These are phyloP conservation scores for Arnoldichthys spilopterus DNA, from an alignment of 2,797 vertebrate species.

Conservation along the genomic window DNA sequence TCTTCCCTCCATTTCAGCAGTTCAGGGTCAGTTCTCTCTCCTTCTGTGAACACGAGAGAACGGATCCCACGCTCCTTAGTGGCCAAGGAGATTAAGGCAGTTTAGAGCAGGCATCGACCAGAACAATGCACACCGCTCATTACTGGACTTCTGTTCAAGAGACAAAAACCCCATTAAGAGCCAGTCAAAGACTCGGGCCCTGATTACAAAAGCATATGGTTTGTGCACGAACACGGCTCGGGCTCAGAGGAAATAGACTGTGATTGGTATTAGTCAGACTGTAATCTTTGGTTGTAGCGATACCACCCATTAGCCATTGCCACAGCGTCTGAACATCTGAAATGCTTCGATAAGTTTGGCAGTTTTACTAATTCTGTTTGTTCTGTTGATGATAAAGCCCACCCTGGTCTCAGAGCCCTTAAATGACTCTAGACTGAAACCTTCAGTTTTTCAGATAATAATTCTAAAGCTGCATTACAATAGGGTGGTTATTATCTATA, in stretches of 20 bases:
- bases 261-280: slow-evolving; percentile 31
- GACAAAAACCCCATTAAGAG: slow-evolving; percentile 37
- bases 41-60: slow-evolving; percentile 14
- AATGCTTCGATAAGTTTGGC: neutral
- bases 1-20: slow-evolving; percentile 4
- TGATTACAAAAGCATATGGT: slow-evolving; percentile 46
- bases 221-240: slow-evolving; percentile 11
- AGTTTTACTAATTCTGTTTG: neutral
- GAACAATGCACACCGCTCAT: slow-evolving; percentile 34
- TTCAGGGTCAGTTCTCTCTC: slow-evolving; percentile 5
- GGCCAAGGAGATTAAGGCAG: slow-evolving; percentile 20
- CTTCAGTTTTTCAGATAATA: slow-evolving; percentile 49
- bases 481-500: neutral
- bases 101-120: slow-evolving; percentile 25
- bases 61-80: slow-evolving; percentile 5
- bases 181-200: slow-evolving; percentile 21
- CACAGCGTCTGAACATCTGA: neutral
- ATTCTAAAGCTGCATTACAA: slow-evolving; percentile 8
- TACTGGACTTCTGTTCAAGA: slow-evolving; percentile 42
- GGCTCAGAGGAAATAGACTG: slow-evolving; percentile 30
- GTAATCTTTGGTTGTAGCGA: slow-evolving; percentile 4
- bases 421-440: neutral
- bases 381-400: slow-evolving; percentile 7
- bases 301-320: neutral
- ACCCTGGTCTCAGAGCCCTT: neutral